Percentiles rank a stretch among this genome's conserved stretches.
Conservation (phyloP, 2,888 invertebrate species). For the Ctenicera cuprea region DNA sequence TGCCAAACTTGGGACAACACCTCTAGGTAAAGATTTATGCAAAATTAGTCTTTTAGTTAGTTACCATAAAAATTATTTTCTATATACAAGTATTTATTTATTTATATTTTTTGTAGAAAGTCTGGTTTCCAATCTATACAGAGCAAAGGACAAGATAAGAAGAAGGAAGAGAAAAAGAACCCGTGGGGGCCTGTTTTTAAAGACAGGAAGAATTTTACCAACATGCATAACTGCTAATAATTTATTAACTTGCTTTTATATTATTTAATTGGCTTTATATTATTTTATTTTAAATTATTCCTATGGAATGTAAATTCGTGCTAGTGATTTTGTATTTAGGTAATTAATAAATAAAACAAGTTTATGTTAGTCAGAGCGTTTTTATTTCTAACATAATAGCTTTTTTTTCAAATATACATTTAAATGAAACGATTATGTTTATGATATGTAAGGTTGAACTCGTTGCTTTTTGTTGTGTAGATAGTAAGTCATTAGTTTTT, state of each 20-base stretch:
- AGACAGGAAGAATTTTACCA: constrained; percentile 82
- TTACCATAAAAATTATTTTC: not conserved
- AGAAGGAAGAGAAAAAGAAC: constrained; percentile 63
- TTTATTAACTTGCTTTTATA: constrained; percentile 23
- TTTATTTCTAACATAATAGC: constrained; percentile 5
- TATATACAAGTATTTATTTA: constrained; percentile 10
- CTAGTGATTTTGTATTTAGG: not conserved
- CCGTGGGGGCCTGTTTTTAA: constrained; percentile 84
- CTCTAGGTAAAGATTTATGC: constrained; percentile 60
- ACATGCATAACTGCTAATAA: constrained; percentile 79
- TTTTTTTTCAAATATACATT: constrained; percentile 10
- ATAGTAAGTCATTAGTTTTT: constrained; percentile 72
- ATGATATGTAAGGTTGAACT: constrained; percentile 74
- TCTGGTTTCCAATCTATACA: constrained; percentile 67
- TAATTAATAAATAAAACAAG: constrained; percentile 12
- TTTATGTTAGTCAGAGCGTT: not conserved
- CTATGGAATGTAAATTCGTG: constrained; percentile 24
- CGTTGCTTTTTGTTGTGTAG: constrained; percentile 70
- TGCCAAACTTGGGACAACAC: constrained; percentile 62
- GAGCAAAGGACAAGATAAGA: constrained; percentile 68
- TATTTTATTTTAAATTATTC: constrained; percentile 11
- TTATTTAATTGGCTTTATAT: constrained; percentile 22
- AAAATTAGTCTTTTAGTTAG: constrained; percentile 42
- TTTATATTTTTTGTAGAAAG: constrained; percentile 63
- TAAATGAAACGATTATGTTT: constrained; percentile 50